A percentile compares a stretch with the other conserved stretches of the same genome.
These are phyloP conservation scores for Mareca penelope DNA, from an alignment of 2,797 vertebrate genomes.

Conservation along the genomic window DNA sequence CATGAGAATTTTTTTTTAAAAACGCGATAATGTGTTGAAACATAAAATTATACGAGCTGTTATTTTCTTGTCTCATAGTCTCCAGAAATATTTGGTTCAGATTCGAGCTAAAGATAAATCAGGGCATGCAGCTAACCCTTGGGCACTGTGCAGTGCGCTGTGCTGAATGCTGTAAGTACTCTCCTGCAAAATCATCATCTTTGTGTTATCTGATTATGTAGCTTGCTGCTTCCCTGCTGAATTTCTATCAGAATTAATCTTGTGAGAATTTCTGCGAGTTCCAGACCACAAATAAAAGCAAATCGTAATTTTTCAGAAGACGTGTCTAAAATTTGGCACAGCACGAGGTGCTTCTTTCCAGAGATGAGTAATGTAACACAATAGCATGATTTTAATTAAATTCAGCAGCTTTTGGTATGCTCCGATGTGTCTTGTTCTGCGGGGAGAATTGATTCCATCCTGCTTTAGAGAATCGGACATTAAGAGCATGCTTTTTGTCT, in stretches of 20 bases:
- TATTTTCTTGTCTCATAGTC: conserved; percentile 8
- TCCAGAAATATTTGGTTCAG: neutral
- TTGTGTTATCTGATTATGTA: neutral
- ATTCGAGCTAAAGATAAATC: conserved; percentile 9
- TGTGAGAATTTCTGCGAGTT: neutral
- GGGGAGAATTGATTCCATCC: neutral
- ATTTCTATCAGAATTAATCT: conserved; percentile 22
- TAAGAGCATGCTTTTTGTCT: neutral
- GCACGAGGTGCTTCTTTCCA: conserved; percentile 9
- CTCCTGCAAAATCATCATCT: conserved; percentile 9
- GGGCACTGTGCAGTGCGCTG: neutral
- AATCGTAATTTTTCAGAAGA: conserved; percentile 28
- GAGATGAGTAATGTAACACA: conserved; percentile 50
- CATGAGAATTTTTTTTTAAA: neutral
- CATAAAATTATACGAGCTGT: conserved; percentile 26
- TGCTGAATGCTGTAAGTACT: neutral
- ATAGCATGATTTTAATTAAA: conserved; percentile 48
- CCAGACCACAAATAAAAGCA: conserved; percentile 38
- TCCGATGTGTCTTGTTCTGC: neutral
- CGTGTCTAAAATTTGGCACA: neutral
- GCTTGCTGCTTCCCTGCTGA: neutral
- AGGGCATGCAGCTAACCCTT: conserved; percentile 3
- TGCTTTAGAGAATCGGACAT: neutral
- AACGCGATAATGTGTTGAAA: neutral
- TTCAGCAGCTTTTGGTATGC: conserved; percentile 54